Percentiles rank a stretch among this genome's conserved stretches.
These are phyloP conservation scores for Drosophila burlai DNA, from an alignment of 1,140 invertebrate species.

Conservation along the genomic window DNA sequence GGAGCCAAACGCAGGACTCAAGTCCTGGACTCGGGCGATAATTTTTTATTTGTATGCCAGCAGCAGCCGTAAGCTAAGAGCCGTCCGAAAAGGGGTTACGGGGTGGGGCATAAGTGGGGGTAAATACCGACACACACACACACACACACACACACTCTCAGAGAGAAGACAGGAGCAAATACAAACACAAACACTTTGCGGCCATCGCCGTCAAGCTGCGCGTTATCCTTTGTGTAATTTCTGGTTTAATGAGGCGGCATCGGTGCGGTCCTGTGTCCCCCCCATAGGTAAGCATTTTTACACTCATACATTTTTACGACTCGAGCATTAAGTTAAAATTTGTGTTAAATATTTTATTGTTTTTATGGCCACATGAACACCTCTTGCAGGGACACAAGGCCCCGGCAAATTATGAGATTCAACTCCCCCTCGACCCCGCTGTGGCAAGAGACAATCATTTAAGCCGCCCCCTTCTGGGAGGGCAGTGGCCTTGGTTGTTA, in stretches of 20 bases:
- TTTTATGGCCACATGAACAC: constrained; percentile 78
- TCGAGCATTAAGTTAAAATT: constrained; percentile 81
- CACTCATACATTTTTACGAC: constrained; percentile 75
- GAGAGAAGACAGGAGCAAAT: constrained; percentile 4
- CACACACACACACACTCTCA: background rate
- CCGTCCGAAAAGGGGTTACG: constrained; percentile 39
- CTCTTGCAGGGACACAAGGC: constrained; percentile 44
- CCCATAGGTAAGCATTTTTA: constrained; percentile 65
- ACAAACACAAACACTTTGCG: constrained; percentile 59
- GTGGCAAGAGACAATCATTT: constrained; percentile 23
- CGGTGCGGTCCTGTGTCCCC: constrained; percentile 32
- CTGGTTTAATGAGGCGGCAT: constrained; percentile 79
- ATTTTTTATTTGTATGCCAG: constrained; percentile 77
- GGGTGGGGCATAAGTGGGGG: constrained; percentile 1
- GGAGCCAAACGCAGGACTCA: constrained; percentile 51
- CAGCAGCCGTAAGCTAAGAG: constrained; percentile 59
- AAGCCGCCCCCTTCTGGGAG: constrained; percentile 6
- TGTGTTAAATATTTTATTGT: constrained; percentile 83
- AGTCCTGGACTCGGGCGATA: constrained; percentile 70
- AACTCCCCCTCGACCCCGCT: background rate
- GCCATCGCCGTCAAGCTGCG: constrained; percentile 60
- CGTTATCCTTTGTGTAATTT: constrained; percentile 82
- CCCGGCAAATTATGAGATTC: constrained; percentile 54
- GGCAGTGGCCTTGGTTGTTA: constrained; percentile 1
- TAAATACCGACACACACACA: constrained; percentile 28